These are phyloP conservation scores for Octodon degus DNA, from an alignment of 2,113 vertebrate species.

Conservation along the genomic window DNA sequence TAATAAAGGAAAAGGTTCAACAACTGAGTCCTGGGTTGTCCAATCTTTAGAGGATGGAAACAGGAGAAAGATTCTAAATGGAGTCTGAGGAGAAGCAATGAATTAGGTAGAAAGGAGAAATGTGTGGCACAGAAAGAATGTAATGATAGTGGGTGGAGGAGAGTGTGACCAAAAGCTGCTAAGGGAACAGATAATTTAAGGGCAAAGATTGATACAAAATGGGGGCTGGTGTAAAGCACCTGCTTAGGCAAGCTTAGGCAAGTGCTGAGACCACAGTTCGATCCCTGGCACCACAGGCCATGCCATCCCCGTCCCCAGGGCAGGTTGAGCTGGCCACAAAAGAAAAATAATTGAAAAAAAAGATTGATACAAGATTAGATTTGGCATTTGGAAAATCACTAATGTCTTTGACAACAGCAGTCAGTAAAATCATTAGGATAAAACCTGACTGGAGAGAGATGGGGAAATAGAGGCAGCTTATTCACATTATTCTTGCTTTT, in stretches of 20 bases:
- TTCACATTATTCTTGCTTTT: not conserved
- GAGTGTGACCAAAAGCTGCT: not conserved
- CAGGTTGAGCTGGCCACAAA: too few relatives aligned
- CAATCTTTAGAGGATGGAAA: not conserved
- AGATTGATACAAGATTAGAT: not conserved
- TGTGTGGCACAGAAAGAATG: not conserved
- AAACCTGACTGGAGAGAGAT: not conserved
- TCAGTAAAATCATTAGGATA: not conserved
- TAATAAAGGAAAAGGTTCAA: not conserved
- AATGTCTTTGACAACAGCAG: not conserved
- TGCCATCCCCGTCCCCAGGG: too few relatives aligned
- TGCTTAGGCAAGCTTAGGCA: too few relatives aligned
- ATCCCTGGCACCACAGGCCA: too few relatives aligned
- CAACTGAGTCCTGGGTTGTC: conserved; percentile 11
- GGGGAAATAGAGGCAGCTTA: not conserved
- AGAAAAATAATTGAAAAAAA: too few relatives aligned
- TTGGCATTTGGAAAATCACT: conserved; percentile 21
- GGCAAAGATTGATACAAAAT: not conserved
- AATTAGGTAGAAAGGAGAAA: not conserved
- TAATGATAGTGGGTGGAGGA: not conserved
- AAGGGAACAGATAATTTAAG: not conserved
- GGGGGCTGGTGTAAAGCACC: too few relatives aligned
- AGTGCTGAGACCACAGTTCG: too few relatives aligned
- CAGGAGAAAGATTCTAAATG: conserved; percentile 1
- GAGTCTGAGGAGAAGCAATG: not conserved